Evolutionary conservation across 2,888 invertebrate genomes (phyloP).

Genomic region (Drosophila subquinaria): DNA sequence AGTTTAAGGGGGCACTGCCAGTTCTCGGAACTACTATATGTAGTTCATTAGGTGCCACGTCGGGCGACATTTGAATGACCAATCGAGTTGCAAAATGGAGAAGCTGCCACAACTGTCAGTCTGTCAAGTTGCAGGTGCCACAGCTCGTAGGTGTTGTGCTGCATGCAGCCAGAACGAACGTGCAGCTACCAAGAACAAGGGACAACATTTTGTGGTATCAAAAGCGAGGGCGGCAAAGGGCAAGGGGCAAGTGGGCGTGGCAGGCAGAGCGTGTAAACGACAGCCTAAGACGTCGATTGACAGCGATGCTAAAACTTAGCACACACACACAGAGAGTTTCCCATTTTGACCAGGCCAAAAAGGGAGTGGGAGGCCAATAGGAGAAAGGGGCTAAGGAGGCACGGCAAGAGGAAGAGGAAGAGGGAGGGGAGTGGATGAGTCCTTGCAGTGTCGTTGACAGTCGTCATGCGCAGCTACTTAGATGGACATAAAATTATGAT

Average conservation of each 20-base stretch:
- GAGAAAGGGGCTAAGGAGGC: too few relatives aligned
- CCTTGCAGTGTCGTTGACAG: conserved; percentile 67
- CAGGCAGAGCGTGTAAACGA: conserved; percentile 27
- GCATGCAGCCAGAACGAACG: neutral
- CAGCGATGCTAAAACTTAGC: conserved; percentile 38
- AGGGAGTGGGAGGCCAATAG: neutral
- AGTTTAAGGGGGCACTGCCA: neutral
- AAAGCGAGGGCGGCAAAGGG: neutral
- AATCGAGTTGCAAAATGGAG: neutral
- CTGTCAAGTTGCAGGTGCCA: conserved; percentile 10
- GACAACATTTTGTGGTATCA: neutral
- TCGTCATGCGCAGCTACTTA: conserved; percentile 77
- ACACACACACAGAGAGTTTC: conserved; percentile 13
- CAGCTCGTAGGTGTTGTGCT: neutral
- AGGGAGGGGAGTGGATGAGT: conserved; percentile 3
- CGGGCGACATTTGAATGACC: neutral
- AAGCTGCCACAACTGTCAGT: neutral
- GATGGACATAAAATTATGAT: conserved; percentile 82
- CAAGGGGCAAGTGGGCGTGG: conserved; percentile 4
- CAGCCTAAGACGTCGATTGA: conserved; percentile 55
- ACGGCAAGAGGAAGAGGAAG: neutral
- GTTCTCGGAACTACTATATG: neutral
- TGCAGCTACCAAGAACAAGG: neutral
- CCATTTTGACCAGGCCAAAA: conserved; percentile 4
- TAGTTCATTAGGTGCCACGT: neutral